Evolutionary conservation across 2,113 vertebrate species (phyloP), one percentile per base, ranked within the genome.

Genomic region (Nestor notabilis): DNA sequence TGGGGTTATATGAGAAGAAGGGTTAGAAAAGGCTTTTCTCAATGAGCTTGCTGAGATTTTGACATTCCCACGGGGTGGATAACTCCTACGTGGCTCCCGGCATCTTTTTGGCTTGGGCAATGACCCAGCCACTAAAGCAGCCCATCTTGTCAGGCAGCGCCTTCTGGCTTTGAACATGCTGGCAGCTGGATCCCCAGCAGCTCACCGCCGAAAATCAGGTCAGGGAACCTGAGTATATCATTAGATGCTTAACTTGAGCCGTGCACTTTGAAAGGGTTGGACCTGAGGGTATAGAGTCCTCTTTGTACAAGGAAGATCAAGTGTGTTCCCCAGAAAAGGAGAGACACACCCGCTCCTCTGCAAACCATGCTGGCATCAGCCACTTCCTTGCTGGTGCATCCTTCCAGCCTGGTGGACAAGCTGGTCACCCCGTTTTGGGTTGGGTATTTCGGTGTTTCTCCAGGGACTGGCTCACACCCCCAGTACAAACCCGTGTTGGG

Each of bases 401-500:
- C 50, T 74, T 68, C 76, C 56, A 47, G 25, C 24, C 31, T 0
- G 7, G 23, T 15, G 52, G 74, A 63, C 47, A 24, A 58, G 63
- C 58, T 89, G 68, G 25, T 63, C 92, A 60, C 20, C 11, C 20
- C 1, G 3, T 39, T 17, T 49, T 23, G 15, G 52, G 69, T 37
- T 21, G 27, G 47, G 18, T n/a, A 35, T 74, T 66, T 44, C 6
- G n/a, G 23, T 86, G 78, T 70, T 79, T 55, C 89, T 60, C 37
- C 92, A 98, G 98, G 97, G 19, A 92, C 46, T 16, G 75, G 44
- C 5, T 61, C 83, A 6, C 24, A 14, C 2, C 63, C 69, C 19
- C 68, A 29, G 47, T 98, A 97, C 82, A 93, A 95, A 14, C 66
- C 97, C 3, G 98, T 99, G 46, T 64, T 99, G 95, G 98, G 98